Evolutionary conservation across 2,797 vertebrate species (phyloP), one percentile per base, ranked within the genome.

Genomic region (Lithobates sylvaticus): DNA sequence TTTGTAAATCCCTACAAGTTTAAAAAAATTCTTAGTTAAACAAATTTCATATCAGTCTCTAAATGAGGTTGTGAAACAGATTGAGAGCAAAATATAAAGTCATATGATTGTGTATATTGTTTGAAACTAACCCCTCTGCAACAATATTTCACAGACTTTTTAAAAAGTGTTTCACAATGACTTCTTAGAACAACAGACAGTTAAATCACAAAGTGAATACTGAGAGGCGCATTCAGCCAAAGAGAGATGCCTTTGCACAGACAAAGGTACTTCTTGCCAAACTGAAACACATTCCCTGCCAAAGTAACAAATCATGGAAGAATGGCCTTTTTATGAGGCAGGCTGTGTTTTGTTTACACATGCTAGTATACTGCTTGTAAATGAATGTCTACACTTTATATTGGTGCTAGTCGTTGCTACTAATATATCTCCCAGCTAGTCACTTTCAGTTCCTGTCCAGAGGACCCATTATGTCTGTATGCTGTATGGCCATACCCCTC

Each of bases 291-390:
- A 54, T 54, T 54, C 16, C 3, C 50, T 54, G 50, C 50, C 50
- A 65, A 26, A 26, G n/a, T 65, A 65, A 65, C 61, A 65, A 65
- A 65, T 65, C 61, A 65, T 65, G 61, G 61, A 65, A 65, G 61
- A 65, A 65, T 65, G 61, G 23, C 3, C 61, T 26, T 39, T 65
- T 65, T 65, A 65, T 65, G 61, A 65, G 61, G n/a, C n/a, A 23
- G 61, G 61, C 61, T 65, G 23, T 23, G 61, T 26, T 26, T 65
- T n/a, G 61, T 23, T 65, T 65, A 65, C 61, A 65, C 61, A 65
- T 9, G 9, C 21, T 65, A 65, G 61, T 65, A 65, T 26, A 65
- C n/a, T 65, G 23, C 61, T 26, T 65, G 61, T 26, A 26, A 65
- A 65, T 65, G 61, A 65, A 65, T 65, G 61, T 65, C 61, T 65